phyloP scores from a whole-genome alignment of 1,140 invertebrate species.

The Magallana gigas region DNA sequence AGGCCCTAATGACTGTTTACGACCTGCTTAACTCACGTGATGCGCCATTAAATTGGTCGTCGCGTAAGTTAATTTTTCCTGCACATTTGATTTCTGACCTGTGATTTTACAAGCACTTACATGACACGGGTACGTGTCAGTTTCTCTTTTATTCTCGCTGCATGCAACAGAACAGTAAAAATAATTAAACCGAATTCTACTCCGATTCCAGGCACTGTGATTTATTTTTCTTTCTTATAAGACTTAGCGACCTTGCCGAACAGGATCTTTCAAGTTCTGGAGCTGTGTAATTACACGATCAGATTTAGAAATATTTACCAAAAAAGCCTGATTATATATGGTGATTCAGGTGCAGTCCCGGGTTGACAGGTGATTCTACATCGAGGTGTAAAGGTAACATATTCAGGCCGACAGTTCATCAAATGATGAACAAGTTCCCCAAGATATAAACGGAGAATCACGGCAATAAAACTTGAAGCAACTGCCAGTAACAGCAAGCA shows the following conservation, averaged over 20 bases:
- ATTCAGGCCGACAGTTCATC: no score
- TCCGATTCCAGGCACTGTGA: background rate
- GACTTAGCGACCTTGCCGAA: background rate
- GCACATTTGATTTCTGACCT: constrained; percentile 1
- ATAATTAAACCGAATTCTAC: constrained; percentile 2
- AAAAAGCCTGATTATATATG: background rate
- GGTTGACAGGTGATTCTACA: background rate
- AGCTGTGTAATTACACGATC: background rate
- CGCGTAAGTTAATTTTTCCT: background rate
- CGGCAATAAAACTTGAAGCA: no score
- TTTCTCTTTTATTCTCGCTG: background rate
- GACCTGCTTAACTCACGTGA: background rate
- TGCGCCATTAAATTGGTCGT: background rate
- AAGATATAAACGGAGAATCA: no score
- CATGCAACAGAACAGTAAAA: background rate
- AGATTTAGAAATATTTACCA: background rate
- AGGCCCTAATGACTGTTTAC: constrained; percentile 4
- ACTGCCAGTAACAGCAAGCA: no score
- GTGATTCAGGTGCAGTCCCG: background rate
- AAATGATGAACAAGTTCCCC: no score
- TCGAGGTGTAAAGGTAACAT: background rate
- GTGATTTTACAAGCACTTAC: background rate
- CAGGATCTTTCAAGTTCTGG: background rate
- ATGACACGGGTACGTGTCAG: background rate
- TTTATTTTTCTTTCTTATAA: background rate